Conservation (phyloP, 2,113 vertebrate species). For the Dryoscopus gambensis region DNA sequence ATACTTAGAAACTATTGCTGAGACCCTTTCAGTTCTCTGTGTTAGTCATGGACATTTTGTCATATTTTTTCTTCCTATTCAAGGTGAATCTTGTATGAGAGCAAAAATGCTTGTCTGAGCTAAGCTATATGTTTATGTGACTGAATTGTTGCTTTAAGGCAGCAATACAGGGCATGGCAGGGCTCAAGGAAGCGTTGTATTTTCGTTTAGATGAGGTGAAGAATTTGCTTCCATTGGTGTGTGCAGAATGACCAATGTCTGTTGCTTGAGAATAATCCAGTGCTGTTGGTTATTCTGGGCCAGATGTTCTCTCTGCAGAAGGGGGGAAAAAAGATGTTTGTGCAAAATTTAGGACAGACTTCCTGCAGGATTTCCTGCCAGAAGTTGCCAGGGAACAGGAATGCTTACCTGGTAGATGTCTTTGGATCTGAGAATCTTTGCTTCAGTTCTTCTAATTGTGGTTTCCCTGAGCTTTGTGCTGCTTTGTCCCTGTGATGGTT, state of each 20-base stretch:
- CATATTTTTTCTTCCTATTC: not conserved
- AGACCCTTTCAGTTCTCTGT: not conserved
- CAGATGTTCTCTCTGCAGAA: not conserved
- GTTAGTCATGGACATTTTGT: not conserved
- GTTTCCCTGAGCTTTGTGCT: not conserved
- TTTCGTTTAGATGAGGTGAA: not conserved
- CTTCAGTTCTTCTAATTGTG: not conserved
- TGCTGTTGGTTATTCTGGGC: not conserved
- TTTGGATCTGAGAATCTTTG: not conserved
- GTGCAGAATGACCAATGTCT: not conserved
- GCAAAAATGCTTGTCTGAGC: not conserved
- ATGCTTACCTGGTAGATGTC: not conserved
- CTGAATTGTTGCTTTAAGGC: not conserved
- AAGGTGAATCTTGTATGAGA: not conserved
- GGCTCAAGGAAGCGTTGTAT: not conserved
- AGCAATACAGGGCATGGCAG: not conserved
- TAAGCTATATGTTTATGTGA: not conserved
- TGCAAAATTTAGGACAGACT: not conserved
- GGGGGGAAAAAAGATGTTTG: not conserved
- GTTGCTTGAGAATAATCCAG: not conserved
- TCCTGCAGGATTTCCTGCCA: not conserved
- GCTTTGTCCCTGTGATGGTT: not conserved
- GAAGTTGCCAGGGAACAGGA: not conserved
- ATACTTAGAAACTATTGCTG: not conserved
- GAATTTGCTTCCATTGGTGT: not conserved